These are phyloP conservation scores for Schizotus pectinicornis DNA, from an alignment of 2,888 invertebrate genomes.

Conservation along the genomic window DNA sequence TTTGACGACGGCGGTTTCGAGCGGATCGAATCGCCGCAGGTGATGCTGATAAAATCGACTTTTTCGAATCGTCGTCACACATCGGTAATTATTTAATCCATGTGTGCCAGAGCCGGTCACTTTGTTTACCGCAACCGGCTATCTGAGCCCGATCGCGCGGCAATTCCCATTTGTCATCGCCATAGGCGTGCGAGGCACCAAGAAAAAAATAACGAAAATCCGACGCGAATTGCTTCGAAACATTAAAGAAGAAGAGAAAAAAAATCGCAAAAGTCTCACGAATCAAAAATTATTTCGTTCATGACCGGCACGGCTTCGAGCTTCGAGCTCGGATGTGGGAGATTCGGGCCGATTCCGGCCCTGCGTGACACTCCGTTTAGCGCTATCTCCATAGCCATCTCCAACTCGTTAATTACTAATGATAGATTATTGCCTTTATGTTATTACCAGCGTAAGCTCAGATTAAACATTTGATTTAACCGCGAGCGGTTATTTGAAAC, in stretches of 20 bases:
- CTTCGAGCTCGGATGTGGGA: background rate
- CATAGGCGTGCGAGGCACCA: slow-evolving; percentile 15
- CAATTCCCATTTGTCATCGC: slow-evolving; percentile 22
- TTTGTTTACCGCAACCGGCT: slow-evolving; percentile 28
- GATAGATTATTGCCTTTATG: slow-evolving; percentile 41
- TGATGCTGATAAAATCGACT: slow-evolving; percentile 3
- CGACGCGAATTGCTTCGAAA: too few species aligned
- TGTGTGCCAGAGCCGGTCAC: slow-evolving; percentile 31
- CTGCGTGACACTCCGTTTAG: slow-evolving; percentile 38
- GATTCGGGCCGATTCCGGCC: slow-evolving; percentile 7
- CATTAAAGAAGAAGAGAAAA: too few species aligned
- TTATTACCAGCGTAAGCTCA: slow-evolving; percentile 19
- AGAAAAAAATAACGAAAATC: background rate
- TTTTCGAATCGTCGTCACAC: slow-evolving; percentile 33
- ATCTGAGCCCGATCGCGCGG: slow-evolving; percentile 12
- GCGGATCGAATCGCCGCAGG: background rate
- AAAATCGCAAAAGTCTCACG: too few species aligned
- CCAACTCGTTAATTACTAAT: slow-evolving; percentile 45
- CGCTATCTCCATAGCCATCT: slow-evolving; percentile 42
- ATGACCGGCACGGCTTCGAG: too few species aligned
- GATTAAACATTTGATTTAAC: slow-evolving; percentile 30
- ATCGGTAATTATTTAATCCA: slow-evolving; percentile 39
- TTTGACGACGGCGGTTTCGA: slow-evolving; percentile 5
- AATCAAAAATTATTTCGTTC: too few species aligned
- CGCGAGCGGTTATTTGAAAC: slow-evolving; percentile 13